Percentiles rank a stretch among this genome's conserved stretches.
These are phyloP conservation scores for Hesperia comma DNA, from an alignment of 2,888 invertebrate species.

Conservation along the genomic window DNA sequence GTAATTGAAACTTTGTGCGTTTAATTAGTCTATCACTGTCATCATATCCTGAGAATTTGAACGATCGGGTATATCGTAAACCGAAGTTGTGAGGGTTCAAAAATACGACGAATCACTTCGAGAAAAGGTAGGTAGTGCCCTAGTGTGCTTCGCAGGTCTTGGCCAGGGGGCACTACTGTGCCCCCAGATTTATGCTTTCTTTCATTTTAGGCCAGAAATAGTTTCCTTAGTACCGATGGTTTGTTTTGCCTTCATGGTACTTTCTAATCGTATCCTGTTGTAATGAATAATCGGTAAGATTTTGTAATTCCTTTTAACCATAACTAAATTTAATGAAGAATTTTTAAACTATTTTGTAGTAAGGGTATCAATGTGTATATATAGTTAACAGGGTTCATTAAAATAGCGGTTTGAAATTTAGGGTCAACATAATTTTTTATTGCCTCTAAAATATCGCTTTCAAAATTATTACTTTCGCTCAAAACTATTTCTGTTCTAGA, in stretches of 20 bases:
- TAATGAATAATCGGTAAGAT: slow-evolving; percentile 36
- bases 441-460: not conserved
- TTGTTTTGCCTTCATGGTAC: slow-evolving; percentile 28
- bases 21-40: too few relatives aligned
- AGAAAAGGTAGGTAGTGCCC: too few relatives aligned
- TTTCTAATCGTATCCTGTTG: slow-evolving; percentile 37
- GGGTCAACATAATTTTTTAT: slow-evolving; percentile 21
- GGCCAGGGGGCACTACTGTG: too few relatives aligned
- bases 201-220: slow-evolving; percentile 49
- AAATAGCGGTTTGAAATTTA: slow-evolving; percentile 24
- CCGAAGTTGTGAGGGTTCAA: too few relatives aligned
- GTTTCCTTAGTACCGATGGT: slow-evolving; percentile 44
- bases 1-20: too few relatives aligned
- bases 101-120: too few relatives aligned
- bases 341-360: slow-evolving; percentile 28
- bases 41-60: too few relatives aligned
- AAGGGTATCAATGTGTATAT: slow-evolving; percentile 31
- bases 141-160: too few relatives aligned
- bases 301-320: slow-evolving; percentile 34
- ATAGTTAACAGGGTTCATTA: slow-evolving; percentile 12
- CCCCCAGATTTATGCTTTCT: too few relatives aligned
- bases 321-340: slow-evolving; percentile 34
- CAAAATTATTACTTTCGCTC: not conserved
- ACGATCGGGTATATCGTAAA: too few relatives aligned
- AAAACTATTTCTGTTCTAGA: not conserved